These are phyloP conservation scores for Bombus huntii DNA, from an alignment of 1,140 invertebrate species.

Conservation along the genomic window DNA sequence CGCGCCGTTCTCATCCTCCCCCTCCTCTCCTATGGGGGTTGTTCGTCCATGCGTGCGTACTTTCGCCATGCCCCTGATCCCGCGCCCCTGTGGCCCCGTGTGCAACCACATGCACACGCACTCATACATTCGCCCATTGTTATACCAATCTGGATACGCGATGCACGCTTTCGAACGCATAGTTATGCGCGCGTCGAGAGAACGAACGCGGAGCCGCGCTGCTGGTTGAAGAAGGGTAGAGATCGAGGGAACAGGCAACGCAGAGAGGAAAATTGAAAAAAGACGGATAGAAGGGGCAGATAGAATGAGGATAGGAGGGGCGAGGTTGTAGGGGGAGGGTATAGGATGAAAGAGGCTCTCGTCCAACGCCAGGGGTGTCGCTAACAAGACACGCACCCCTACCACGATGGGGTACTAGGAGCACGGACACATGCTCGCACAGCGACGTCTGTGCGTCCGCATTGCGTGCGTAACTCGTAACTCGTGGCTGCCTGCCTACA, in stretches of 20 bases:
- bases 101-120: constrained; percentile 5
- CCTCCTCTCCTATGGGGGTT: constrained; percentile 52
- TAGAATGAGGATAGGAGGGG: constrained; percentile 33
- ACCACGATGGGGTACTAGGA: constrained; percentile 63
- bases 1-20: neutral
- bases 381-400: constrained; percentile 80
- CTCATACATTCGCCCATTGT: constrained; percentile 32
- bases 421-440: constrained; percentile 49
- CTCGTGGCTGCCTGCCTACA: constrained; percentile 35
- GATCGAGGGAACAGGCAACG: neutral
- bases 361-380: constrained; percentile 81
- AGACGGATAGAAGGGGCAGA: constrained; percentile 18
- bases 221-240: constrained; percentile 4
- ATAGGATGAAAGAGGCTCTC: constrained; percentile 78
- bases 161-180: constrained; percentile 35
- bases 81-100: neutral
- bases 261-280: constrained; percentile 40
- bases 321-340: neutral
- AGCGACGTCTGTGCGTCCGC: constrained; percentile 62
- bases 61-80: constrained; percentile 38
- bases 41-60: constrained; percentile 46
- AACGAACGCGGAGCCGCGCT: neutral
- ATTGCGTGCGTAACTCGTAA: constrained; percentile 70
- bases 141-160: constrained; percentile 56
- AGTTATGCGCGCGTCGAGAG: constrained; percentile 35